Conservation (phyloP, 2,888 invertebrate species). For the Himalopsyche kuldschensis region DNA sequence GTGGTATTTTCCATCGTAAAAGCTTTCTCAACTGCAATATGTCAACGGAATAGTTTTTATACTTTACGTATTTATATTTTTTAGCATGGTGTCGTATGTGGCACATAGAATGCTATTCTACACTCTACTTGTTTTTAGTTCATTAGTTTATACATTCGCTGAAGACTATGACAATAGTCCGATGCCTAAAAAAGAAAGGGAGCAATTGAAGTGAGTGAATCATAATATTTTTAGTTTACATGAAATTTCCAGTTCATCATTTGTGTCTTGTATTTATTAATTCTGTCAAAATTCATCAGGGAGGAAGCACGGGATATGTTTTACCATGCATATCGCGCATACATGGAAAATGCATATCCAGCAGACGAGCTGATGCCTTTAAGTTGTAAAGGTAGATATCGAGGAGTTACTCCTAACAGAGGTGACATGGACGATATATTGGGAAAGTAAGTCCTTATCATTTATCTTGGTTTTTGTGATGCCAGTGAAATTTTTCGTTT, state of each 20-base stretch:
- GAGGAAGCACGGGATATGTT: slow-evolving; percentile 94
- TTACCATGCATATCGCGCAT: slow-evolving; percentile 92
- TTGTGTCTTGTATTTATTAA: neutral
- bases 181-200: slow-evolving; percentile 1
- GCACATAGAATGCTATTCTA: neutral
- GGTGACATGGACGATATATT: slow-evolving; percentile 96
- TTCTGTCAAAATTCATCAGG: slow-evolving; percentile 54
- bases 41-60: neutral
- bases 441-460: slow-evolving; percentile 80
- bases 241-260: neutral
- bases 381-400: slow-evolving; percentile 88
- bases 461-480: slow-evolving; percentile 8
- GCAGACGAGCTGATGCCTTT: slow-evolving; percentile 98
- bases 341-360: slow-evolving; percentile 97
- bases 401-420: slow-evolving; percentile 85
- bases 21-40: neutral
- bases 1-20: neutral
- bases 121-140: neutral
- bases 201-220: slow-evolving; percentile 6
- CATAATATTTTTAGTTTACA: neutral
- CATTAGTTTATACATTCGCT: neutral
- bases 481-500: too few relatives aligned
- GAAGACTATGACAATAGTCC: slow-evolving; percentile 1
- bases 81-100: neutral
- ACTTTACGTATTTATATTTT: neutral